Conservation (phyloP, 2,113 vertebrate genomes). For the Centrocercus urophasianus region DNA sequence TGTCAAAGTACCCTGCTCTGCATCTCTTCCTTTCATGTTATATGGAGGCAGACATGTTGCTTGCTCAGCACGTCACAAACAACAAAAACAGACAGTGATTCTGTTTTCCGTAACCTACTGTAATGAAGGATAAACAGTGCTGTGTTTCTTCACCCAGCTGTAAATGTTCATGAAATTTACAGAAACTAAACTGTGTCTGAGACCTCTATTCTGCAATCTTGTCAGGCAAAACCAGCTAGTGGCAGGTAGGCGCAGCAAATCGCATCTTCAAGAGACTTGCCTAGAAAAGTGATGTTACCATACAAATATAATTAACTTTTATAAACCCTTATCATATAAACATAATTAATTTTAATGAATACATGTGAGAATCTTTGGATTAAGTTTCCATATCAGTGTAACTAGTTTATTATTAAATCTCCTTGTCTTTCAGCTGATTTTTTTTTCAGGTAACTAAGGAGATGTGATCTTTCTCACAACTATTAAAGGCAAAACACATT, state of each 20-base stretch:
- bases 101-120: rapidly evolving
- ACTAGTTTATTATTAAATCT: not conserved
- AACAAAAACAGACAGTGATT: not conserved
- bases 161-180: not conserved
- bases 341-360: not conserved
- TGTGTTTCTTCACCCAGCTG: not conserved
- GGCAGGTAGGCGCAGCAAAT: not conserved
- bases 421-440: not conserved
- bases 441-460: not conserved
- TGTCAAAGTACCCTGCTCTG: not conserved
- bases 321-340: not conserved
- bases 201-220: not conserved
- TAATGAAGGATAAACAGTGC: not conserved
- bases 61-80: not conserved
- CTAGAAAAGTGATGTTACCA: not conserved
- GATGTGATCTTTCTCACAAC: not conserved
- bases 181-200: not conserved
- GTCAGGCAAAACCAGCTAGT: not conserved
- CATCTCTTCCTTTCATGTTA: not conserved
- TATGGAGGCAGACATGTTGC: not conserved
- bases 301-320: not conserved
- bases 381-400: not conserved
- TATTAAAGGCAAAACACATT: not conserved
- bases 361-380: not conserved
- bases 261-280: not conserved